Evolutionary conservation across 37 sponge, comb jelly and placozoan genomes (phyloP), one percentile per base, ranked within the genome.

Genomic region (Halichondria panicea): DNA sequence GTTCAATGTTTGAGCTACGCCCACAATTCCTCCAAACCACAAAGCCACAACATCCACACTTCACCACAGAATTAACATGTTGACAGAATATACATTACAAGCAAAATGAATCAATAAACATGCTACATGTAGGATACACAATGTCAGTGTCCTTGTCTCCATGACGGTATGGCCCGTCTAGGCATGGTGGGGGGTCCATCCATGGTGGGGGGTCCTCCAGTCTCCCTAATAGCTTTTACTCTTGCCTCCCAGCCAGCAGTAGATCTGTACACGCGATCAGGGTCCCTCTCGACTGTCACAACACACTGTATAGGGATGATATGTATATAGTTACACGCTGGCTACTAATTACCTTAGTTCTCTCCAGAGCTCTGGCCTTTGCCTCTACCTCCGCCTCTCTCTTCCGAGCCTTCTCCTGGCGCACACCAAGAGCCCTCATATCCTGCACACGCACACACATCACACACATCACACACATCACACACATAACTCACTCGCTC

Each of bases 101-200:
- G n/a, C n/a, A n/a, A n/a, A n/a, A n/a, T n/a, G n/a, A n/a, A n/a
- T n/a, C n/a, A n/a, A n/a, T n/a, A n/a, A n/a, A n/a, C n/a, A n/a
- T n/a, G n/a, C n/a, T n/a, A n/a, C n/a, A n/a, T n/a, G n/a, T n/a
- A n/a, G n/a, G n/a, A n/a, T n/a, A n/a, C n/a, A n/a, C n/a, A n/a
- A n/a, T n/a, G n/a, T n/a, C n/a, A n/a, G n/a, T n/a, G n/a, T 46
- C 81, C 81, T 70, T 89, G 90, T 70, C 90, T 79, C 90, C 90
- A 89, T 54, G 81, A 69, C 43, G 90, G 90, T 25, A 89, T 66
- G 33, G 90, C 90, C 70, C 90, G 73, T 33, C 58, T 82, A 1
- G 93, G 93, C 76, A 92, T 71, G 7, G 30, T 75, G n/a, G n/a
- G n/a, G n/a, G n/a, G n/a, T n/a, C n/a, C n/a, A n/a, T n/a, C n/a